Evolutionary conservation across 2,113 vertebrate species (phyloP), one percentile per base, ranked within the genome.

Genomic region (Micromys minutus): DNA sequence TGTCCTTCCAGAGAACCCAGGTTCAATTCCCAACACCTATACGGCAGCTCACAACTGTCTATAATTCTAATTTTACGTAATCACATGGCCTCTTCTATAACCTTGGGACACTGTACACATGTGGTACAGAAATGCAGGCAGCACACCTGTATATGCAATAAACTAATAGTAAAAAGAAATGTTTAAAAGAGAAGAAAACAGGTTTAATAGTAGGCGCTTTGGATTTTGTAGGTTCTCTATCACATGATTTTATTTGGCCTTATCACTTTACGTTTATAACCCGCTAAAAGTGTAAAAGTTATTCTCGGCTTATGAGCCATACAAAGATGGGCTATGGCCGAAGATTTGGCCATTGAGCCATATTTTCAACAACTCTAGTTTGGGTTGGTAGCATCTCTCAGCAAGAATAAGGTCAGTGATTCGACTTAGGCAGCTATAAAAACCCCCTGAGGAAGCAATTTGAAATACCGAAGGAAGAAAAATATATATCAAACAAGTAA

Each of bases 401-500:
- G 39, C 50, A 96, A 80, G 10, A 85, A 87, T 31, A 93, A 81
- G 1, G 1, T 80, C 59, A 67, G 34, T 67, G 19, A 76, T 42
- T 36, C 34, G 45, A 34, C n/a, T 29, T 71, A 87, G 88, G 87
- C 36, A 1, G 24, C 91, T 83, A 55, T 17, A 16, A 85, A 1
- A 95, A 69, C 10, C 61, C 42, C 42, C 34, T 3, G 22, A 74
- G 91, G 61, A 91, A 93, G 50, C 52, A 89, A 79, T 2, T 8
- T 55, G 15, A 22, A 13, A 9, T 71, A 42, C 17, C 59, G 7
- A 89, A 89, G 59, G 39, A 84, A 74, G 19, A 26, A 36, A 96
- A 87, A 55, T 75, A 84, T n/a, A 91, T 52, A 63, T 10, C 65
- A 42, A 95, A 91, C 47, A 89, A 61, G n/a, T 45, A 42, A 84